These are phyloP conservation scores for Euschistus heros DNA, from an alignment of 1,140 invertebrate species.

Conservation along the genomic window DNA sequence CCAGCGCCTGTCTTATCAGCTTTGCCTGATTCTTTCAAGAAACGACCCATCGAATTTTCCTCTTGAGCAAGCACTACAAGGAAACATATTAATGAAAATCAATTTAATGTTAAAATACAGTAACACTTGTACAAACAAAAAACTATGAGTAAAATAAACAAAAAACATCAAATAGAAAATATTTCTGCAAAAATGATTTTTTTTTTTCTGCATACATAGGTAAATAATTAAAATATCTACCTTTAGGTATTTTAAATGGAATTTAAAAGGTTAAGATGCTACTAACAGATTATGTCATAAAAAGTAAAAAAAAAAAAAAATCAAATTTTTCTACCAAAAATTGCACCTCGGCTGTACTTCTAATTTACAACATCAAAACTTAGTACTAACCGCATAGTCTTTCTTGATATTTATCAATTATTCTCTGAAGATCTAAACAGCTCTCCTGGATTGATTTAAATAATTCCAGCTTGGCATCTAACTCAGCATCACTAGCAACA, in stretches of 20 bases:
- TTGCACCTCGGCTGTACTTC: neutral
- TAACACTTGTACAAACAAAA: neutral
- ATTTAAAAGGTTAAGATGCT: too few relatives aligned
- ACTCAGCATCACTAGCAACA: conserved; percentile 86
- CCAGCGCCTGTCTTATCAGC: conserved; percentile 76
- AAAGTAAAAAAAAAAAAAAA: neutral
- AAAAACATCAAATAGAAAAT: neutral
- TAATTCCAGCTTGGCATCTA: conserved; percentile 94
- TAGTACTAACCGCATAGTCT: conserved; percentile 64
- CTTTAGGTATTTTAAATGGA: too few relatives aligned
- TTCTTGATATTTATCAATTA: conserved; percentile 92
- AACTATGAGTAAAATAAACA: too few relatives aligned
- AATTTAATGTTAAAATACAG: neutral
- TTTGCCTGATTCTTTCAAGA: conserved; percentile 90
- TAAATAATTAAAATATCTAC: too few relatives aligned
- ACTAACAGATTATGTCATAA: neutral
- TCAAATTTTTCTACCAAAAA: neutral
- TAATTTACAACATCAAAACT: neutral
- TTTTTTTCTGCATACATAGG: too few relatives aligned
- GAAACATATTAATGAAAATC: conserved; percentile 11
- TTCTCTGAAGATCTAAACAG: conserved; percentile 74
- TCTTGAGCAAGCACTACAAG: conserved; percentile 74
- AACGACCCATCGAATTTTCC: conserved; percentile 88
- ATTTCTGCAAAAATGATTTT: too few relatives aligned
- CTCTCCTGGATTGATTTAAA: conserved; percentile 92